Base-by-base conservation (phyloP, 2,113 vertebrate genomes). In the Campylorhamphus procurvoides region DNA sequence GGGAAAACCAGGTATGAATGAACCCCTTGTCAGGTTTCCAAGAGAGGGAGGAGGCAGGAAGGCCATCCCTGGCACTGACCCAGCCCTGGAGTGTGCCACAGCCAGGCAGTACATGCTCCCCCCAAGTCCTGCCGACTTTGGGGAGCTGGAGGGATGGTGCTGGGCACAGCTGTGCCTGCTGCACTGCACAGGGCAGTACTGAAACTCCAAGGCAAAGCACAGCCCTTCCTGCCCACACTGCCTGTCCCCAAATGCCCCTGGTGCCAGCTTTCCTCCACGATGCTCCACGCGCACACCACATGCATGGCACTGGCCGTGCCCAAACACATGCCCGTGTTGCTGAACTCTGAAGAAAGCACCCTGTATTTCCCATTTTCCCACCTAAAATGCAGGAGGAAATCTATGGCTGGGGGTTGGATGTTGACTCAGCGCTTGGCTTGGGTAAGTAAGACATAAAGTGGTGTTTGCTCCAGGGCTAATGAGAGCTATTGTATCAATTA, bases 161-260 rank as follows among this genome's bases (percentile, higher is more conserved):
- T 33, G 50, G 31, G 31, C 47, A n/a, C 33, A 12, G 58, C 37
- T 6, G 1, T 27, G 53, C 42, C 25, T 24, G 68, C 39, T 0
- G 2, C 33, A 35, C 35, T 71, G 56, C 7, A 16, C n/a, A 7
- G 52, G 53, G 46, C 71, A 56, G 78, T 23, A 12, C 27, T 11
- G 69, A 56, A 73, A 39, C 4, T 27, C 40, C 49, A 47, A 28
- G 33, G 60, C 47, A 39, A 83, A 62, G 42, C 72, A 42, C 31
- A 74, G 69, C n/a, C 24, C 12, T 12, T 25, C 8, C 40, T 0
- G 1, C 17, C 50, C 20, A 28, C 9, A 16, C 24, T 29, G 24
- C 22, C 44, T 7, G 18, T 0, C 0, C 27, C 55, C 49, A 20
- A 52, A 53, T 17, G 18, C 13, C 24, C 16, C 53, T 1, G 1